A percentile compares a stretch with the other conserved stretches of the same genome.
phyloP scores from a whole-genome alignment of 1,140 invertebrate genomes.

The Pseudobourletiella spinata region DNA sequence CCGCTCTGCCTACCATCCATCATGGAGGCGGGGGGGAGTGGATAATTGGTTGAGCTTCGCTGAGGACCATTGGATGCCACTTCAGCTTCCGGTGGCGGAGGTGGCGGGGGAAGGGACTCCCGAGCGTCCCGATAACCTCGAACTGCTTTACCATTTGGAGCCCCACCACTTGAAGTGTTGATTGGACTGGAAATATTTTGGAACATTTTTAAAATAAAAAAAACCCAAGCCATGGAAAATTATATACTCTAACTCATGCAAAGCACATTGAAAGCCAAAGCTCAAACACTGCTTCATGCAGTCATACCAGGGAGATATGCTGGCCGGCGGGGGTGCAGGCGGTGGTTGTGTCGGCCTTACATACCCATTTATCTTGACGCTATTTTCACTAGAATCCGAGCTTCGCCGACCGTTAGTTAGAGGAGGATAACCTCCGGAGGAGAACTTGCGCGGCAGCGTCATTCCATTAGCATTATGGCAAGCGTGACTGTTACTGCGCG shows the following conservation, averaged over 20 bases:
- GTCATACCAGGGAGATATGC: too few relatives aligned
- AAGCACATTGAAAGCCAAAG: too few relatives aligned
- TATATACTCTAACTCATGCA: too few relatives aligned
- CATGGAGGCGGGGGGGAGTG: too few relatives aligned
- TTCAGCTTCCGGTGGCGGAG: conserved; percentile 12
- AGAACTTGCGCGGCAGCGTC: too few relatives aligned
- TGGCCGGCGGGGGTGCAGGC: conserved; percentile 78
- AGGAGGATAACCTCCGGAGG: too few relatives aligned
- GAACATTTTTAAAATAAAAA: neutral
- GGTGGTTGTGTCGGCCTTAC: conserved; percentile 68
- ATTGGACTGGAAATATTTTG: neutral
- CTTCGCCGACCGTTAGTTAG: neutral
- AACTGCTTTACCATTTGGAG: conserved; percentile 39
- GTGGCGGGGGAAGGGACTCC: conserved; percentile 75
- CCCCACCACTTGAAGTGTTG: conserved; percentile 39
- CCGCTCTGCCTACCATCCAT: too few relatives aligned
- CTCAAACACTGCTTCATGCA: too few relatives aligned
- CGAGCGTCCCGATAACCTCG: conserved; percentile 49
- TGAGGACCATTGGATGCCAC: neutral
- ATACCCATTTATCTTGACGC: conserved; percentile 7
- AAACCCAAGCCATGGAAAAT: too few relatives aligned
- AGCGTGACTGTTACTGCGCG: too few relatives aligned
- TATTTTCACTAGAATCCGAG: conserved; percentile 6
- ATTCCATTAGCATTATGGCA: too few relatives aligned
- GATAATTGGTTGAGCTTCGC: too few relatives aligned